Base-by-base conservation (phyloP, 2,797 vertebrate species). In the Geotria australis region DNA sequence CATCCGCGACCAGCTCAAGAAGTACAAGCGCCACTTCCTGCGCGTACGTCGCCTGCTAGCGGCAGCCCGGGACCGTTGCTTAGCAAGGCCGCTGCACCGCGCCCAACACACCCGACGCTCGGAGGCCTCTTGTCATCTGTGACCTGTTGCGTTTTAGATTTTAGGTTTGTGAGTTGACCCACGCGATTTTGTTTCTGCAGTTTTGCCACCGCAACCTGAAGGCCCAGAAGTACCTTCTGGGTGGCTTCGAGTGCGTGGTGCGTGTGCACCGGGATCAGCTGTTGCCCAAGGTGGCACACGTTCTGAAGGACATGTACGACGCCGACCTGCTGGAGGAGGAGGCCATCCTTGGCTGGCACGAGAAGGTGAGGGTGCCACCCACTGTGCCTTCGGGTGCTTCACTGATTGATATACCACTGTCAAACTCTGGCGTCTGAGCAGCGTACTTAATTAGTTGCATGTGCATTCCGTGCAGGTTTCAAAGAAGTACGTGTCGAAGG, bases 151-250 rank as follows among this genome's bases (percentile, higher is more conserved):
- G 46, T 10, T 49, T 14, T 11, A 7, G n/a, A n/a, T 49, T 2
- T 48, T n/a, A n/a, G n/a, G n/a, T 45, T 13, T 60, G 24, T 15
- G 14, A 6, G 2, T 24, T 14, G 12, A 14, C 55, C n/a, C 7
- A 10, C 9, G 7, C 9, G 2, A 10, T 56, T 46, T n/a, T n/a
- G 7, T 47, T 46, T 59, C 10, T 38, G n/a, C 65, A 89, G 85
- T 94, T 98, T 68, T 95, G 85, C 69, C 80, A 88, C 73, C 86
- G 85, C 70, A 88, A 89, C 70, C 89, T 88, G 69, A 88, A 83
- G 62, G 86, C 85, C 63, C 84, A 93, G 66, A 78, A 82, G 66
- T 93, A 98, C 64, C 74, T 95, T 60, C 65, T 93, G 63, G 82
- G 88, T 59, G 88, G 88, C 6, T 78, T 98, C 9, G 86, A 96